Evolutionary conservation across 2,888 invertebrate genomes (phyloP).

Genomic region (Timandra comae): DNA sequence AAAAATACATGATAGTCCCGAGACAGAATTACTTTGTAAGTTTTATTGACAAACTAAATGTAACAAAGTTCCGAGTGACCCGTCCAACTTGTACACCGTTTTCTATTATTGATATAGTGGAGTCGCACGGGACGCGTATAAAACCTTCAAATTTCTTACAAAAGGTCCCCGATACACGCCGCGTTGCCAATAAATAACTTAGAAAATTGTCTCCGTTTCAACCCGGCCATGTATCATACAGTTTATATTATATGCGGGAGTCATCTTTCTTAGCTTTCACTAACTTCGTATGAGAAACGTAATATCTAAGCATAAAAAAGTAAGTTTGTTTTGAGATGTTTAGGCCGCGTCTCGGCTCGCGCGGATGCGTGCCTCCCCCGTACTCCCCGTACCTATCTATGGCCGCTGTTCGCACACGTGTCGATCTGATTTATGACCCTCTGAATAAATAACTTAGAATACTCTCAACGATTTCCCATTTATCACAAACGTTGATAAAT

Average conservation of each 20-base stretch:
- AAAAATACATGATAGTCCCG: constrained; percentile 49
- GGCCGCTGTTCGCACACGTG: constrained; percentile 52
- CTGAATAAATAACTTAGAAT: constrained; percentile 61
- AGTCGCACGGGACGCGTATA: constrained; percentile 36
- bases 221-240: constrained; percentile 45
- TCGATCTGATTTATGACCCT: constrained; percentile 63
- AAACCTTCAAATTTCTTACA: constrained; percentile 46
- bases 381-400: constrained; percentile 23
- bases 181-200: constrained; percentile 52
- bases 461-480: constrained; percentile 33
- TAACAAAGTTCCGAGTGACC: constrained; percentile 60
- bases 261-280: constrained; percentile 45
- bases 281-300: constrained; percentile 39
- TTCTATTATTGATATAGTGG: constrained; percentile 57
- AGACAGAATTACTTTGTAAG: constrained; percentile 57
- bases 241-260: constrained; percentile 45
- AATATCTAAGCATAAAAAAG: constrained; percentile 39
- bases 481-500: constrained; percentile 23
- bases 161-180: constrained; percentile 38
- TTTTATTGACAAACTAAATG: constrained; percentile 62
- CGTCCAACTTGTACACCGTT: constrained; percentile 50
- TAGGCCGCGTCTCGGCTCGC: too few relatives aligned
- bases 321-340: constrained; percentile 41
- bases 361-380: constrained; percentile 30
- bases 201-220: constrained; percentile 49